A percentile compares a stretch with the other conserved stretches of the same genome.
Evolutionary conservation across 2,113 vertebrate genomes (phyloP).

Genomic region (Nycticorax nycticorax): DNA sequence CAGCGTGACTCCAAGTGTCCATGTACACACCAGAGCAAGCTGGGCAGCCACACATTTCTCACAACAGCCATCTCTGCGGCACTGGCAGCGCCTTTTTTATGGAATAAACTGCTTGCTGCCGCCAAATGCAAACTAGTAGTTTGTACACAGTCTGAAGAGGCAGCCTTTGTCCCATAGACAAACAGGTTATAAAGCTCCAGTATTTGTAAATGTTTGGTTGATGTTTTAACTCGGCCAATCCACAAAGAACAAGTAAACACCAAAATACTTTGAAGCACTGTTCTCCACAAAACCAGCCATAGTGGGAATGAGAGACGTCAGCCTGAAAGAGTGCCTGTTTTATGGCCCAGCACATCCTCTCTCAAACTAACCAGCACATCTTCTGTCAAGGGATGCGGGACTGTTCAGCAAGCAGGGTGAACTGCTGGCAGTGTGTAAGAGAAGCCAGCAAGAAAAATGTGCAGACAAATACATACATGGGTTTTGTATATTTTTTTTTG

Average conservation of each 20-base stretch:
- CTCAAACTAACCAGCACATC: neutral
- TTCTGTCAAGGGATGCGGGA: neutral
- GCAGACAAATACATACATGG: neutral
- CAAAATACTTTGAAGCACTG: neutral
- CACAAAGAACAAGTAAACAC: neutral
- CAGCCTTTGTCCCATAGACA: neutral
- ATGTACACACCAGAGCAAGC: neutral
- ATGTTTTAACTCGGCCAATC: neutral
- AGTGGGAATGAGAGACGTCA: neutral
- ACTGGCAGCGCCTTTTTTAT: neutral
- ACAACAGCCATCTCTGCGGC: neutral
- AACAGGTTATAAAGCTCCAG: conserved; percentile 6
- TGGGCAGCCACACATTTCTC: neutral
- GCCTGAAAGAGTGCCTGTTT: neutral
- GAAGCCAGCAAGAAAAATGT: neutral
- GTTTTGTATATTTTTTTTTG: neutral
- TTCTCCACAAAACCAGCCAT: neutral
- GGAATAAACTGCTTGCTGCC: neutral
- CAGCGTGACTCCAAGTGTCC: neutral
- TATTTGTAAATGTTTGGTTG: neutral
- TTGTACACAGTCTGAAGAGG: neutral
- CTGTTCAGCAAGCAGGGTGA: neutral
- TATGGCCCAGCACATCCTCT: neutral
- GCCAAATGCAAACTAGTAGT: neutral
- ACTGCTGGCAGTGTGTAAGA: neutral